A percentile compares a stretch with the other conserved stretches of the same genome.
phyloP scores from a whole-genome alignment of 2,113 vertebrate genomes.

The Hippocampus guttulatus region DNA sequence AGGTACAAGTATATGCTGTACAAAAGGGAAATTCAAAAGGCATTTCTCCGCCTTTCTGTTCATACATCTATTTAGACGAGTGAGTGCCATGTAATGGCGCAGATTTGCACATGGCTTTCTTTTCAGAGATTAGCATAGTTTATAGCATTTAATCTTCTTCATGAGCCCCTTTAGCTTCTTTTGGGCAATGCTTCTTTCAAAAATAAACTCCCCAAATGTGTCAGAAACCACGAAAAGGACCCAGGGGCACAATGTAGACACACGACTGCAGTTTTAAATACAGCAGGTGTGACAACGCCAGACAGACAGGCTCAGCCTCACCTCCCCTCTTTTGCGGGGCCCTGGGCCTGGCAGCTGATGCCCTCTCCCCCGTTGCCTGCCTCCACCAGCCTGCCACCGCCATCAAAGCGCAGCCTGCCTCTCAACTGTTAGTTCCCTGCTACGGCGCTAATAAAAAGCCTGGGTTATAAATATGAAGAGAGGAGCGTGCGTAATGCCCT shows the following conservation, averaged over 20 bases:
- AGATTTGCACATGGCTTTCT: neutral
- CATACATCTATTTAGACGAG: neutral
- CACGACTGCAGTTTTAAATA: constrained; percentile 39
- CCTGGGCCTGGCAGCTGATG: constrained; percentile 54
- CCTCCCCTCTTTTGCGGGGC: constrained; percentile 34
- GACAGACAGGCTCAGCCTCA: constrained; percentile 21
- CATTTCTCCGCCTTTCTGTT: neutral
- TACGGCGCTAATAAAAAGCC: constrained; percentile 66
- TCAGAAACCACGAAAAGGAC: neutral
- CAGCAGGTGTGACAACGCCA: constrained; percentile 41
- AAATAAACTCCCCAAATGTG: neutral
- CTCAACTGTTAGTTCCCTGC: constrained; percentile 67
- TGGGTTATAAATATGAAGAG: constrained; percentile 69
- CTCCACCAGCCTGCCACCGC: constrained; percentile 50
- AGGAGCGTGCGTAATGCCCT: constrained; percentile 61
- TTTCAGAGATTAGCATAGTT: neutral
- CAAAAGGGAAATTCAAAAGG: neutral
- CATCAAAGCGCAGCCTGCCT: constrained; percentile 63
- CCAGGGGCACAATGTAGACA: neutral
- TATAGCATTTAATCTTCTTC: constrained; percentile 10
- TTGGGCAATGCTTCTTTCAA: neutral
- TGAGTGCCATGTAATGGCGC: neutral
- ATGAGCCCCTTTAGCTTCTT: neutral
- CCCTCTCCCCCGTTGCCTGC: constrained; percentile 41
- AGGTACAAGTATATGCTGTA: neutral